A percentile compares a stretch with the other conserved stretches of the same genome.
Evolutionary conservation across 2,797 vertebrate species (phyloP).

Genomic region (Mormyrus proboscirostris): DNA sequence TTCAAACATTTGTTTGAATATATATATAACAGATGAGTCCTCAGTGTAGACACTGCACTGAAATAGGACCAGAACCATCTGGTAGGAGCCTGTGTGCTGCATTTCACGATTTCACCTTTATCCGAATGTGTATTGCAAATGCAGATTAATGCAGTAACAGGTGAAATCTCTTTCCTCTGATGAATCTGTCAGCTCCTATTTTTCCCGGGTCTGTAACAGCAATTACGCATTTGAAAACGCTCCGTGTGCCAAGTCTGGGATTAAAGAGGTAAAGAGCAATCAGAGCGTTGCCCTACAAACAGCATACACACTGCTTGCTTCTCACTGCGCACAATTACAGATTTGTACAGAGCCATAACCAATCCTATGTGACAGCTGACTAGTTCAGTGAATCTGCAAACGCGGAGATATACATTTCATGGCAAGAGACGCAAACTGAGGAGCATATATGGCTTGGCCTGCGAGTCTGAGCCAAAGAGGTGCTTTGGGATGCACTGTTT

Average conservation of each 20-base stretch:
- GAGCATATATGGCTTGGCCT: neutral
- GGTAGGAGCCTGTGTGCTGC: neutral
- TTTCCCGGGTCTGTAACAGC: neutral
- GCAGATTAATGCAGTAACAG: neutral
- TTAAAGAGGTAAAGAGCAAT: neutral
- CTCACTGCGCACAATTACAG: neutral
- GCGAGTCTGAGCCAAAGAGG: neutral
- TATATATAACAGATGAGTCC: neutral
- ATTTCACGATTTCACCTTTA: slow-evolving; percentile 10
- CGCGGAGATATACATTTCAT: neutral
- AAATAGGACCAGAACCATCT: neutral
- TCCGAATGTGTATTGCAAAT: neutral
- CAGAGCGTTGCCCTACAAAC: neutral
- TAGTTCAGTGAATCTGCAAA: neutral
- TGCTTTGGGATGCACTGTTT: neutral
- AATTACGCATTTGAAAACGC: neutral
- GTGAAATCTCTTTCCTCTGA: slow-evolving; percentile 5
- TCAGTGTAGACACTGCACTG: neutral
- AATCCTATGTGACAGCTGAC: neutral
- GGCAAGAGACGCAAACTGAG: neutral
- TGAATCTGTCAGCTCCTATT: slow-evolving; percentile 6
- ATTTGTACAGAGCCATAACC: neutral
- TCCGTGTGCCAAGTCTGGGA: neutral
- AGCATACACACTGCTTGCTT: neutral
- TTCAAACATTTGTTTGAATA: neutral